phyloP scores from a whole-genome alignment of 2,888 invertebrate genomes.

The Drosophila villosipedis region DNA sequence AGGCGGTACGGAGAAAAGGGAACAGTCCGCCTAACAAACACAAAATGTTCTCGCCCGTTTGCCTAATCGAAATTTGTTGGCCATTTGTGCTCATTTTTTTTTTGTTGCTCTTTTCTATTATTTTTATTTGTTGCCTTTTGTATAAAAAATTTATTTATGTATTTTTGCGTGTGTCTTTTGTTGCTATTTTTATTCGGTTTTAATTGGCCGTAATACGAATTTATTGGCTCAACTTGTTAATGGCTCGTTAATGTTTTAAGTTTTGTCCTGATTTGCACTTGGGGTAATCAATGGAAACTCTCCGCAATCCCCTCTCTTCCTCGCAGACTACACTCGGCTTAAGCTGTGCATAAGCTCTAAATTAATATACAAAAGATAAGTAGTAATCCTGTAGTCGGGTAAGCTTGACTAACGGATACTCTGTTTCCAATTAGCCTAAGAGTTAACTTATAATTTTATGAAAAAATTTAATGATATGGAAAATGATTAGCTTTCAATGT shows the following conservation, averaged over 20 bases:
- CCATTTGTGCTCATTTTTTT: slow-evolving; percentile 70
- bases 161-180: slow-evolving; percentile 28
- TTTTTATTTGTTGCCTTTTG: slow-evolving; percentile 25
- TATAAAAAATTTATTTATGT: slow-evolving; percentile 52
- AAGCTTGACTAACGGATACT: neutral
- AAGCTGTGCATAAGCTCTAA: slow-evolving; percentile 6
- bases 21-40: slow-evolving; percentile 64
- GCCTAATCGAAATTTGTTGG: slow-evolving; percentile 80
- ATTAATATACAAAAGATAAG: slow-evolving; percentile 9
- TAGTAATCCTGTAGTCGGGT: no score
- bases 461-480: no score
- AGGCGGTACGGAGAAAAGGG: neutral
- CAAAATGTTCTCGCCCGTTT: slow-evolving; percentile 64
- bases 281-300: slow-evolving; percentile 14
- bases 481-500: neutral
- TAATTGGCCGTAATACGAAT: slow-evolving; percentile 80
- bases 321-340: neutral
- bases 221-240: slow-evolving; percentile 78
- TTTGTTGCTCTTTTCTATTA: slow-evolving; percentile 1
- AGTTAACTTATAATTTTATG: neutral
- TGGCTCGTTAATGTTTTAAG: slow-evolving; percentile 76
- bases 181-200: slow-evolving; percentile 70
- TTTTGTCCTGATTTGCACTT: slow-evolving; percentile 52
- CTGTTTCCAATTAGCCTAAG: neutral
- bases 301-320: neutral